Percentiles rank a stretch among this genome's conserved stretches.
Evolutionary conservation across 2,113 vertebrate genomes (phyloP).

Genomic region (Notechis scutatus): DNA sequence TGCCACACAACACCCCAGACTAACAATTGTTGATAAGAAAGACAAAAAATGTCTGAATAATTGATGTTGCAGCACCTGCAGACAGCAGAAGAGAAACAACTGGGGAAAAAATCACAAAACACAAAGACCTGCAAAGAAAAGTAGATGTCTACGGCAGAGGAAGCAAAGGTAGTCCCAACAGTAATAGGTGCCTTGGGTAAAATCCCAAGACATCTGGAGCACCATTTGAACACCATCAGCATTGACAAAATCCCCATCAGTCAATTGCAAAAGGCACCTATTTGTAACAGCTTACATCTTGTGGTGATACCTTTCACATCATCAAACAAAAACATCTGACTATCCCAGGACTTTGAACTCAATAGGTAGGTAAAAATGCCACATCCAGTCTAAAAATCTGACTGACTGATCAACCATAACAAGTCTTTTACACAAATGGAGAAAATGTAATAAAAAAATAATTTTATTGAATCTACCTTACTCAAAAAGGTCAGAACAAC

Average conservation of each 20-base stretch:
- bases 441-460: not conserved
- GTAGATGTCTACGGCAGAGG: not conserved
- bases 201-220: not conserved
- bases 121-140: not conserved
- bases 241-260: not conserved
- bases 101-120: not conserved
- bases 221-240: not conserved
- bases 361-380: not conserved
- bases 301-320: not conserved
- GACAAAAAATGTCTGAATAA: not conserved
- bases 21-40: not conserved
- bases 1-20: not conserved
- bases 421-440: not conserved
- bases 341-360: not conserved
- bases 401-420: not conserved
- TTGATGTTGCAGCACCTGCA: not conserved
- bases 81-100: not conserved
- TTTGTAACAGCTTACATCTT: not conserved
- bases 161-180: not conserved
- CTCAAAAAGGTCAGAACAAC: not conserved
- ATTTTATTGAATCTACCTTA: not conserved
- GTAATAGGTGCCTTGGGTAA: not conserved
- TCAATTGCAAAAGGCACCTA: not conserved
- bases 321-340: not conserved
- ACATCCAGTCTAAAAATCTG: not conserved